Base-by-base conservation (phyloP, 2,797 vertebrate species). In the Steatocranus sp. region DNA sequence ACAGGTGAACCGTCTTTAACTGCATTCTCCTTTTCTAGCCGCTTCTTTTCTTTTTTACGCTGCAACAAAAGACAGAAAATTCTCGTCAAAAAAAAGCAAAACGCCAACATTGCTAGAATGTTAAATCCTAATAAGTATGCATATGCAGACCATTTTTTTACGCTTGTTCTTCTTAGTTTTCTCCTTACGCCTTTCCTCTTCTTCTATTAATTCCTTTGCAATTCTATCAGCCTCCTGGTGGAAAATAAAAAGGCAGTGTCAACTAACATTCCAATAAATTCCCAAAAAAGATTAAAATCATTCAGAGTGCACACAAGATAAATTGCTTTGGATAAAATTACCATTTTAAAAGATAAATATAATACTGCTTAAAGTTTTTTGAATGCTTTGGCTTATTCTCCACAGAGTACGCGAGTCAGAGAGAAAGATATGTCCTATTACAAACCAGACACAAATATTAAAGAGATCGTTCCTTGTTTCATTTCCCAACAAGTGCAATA, bases 31-130 rank as follows among this genome's bases (percentile, higher is more conserved):
- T 96, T 96, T 76, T 95, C 93, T 50, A 90, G 43, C 1, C 91
- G 89, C 51, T 95, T 96, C 83, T 93, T 96, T 84, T 95, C 93
- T 83, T 95, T 96, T 79, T 95, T 95, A 83, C 96, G 95, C 96
- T 97, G 90, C 8, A 78, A 77, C 8, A 90, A 11, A 92, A 23
- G 77, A 8, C 23, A 7, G 4, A 56, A 17, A n/a, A 73, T 11
- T 9, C 11, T 46, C 0, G 10, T 18, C 0, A 17, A 23, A 15
- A 34, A 38, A 15, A 27, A 18, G 50, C 3, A 5, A 25, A 30
- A 8, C 1, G 25, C 1, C 4, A 25, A 4, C 43, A 70, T 10
- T 66, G 4, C 36, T 3, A 20, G 11, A 79, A 5, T 1, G 5
- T 23, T 73, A 73, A 8, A 36, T 38, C 34, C 3, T 34, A 9